Conservation (phyloP, 2,797 vertebrate genomes). For the Sorex maritimensis region DNA sequence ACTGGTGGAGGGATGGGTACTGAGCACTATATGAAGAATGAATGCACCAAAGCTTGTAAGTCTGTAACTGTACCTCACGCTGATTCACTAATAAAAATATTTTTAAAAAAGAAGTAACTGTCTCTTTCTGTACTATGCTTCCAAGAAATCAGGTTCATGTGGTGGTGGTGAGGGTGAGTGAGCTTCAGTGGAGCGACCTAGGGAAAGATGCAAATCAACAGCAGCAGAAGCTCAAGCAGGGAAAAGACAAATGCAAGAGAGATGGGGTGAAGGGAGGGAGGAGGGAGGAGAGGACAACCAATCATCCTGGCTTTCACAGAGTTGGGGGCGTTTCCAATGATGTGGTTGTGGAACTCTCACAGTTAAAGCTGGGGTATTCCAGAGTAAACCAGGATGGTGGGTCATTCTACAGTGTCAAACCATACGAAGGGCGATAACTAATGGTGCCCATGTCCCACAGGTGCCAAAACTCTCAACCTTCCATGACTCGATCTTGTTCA, state of each 20-base stretch:
- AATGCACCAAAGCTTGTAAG: no score
- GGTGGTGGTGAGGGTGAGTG: neutral
- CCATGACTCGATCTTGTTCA: neutral
- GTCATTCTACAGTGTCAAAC: neutral
- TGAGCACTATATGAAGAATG: no score
- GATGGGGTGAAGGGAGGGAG: neutral
- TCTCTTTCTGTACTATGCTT: neutral
- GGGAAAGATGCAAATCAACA: neutral
- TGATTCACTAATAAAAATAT: no score
- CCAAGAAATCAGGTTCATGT: neutral
- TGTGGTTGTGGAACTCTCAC: neutral
- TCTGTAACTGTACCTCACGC: no score
- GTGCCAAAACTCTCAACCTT: neutral
- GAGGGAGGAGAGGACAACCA: no score
- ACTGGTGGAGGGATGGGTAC: no score
- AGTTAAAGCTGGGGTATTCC: neutral
- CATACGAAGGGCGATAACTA: neutral
- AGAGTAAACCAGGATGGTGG: neutral
- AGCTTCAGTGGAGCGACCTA: neutral
- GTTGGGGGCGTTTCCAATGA: neutral
- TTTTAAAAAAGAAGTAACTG: neutral
- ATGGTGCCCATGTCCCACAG: neutral
- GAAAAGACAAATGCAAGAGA: neutral
- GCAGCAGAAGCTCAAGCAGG: neutral
- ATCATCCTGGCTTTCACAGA: neutral